Conservation (phyloP, 2,888 invertebrate genomes). For the Pheosia gnoma region DNA sequence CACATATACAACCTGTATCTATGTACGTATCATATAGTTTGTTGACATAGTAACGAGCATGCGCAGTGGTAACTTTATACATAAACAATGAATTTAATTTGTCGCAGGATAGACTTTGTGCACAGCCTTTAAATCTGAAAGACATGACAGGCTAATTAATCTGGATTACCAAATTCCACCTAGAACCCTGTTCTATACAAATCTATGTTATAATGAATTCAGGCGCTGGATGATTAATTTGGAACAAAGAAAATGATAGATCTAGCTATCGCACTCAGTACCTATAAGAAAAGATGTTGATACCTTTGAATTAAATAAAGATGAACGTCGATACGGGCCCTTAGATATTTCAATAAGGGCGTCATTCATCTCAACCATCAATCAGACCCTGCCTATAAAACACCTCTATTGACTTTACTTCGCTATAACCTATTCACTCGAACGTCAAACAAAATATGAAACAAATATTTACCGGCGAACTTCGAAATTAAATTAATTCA, state of each 20-base stretch:
- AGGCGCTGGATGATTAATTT: background rate
- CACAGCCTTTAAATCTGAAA: slow-evolving; percentile 23
- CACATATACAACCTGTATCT: slow-evolving; percentile 31
- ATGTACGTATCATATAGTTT: slow-evolving; percentile 47
- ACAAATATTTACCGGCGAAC: slow-evolving; percentile 46
- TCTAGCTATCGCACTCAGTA: slow-evolving; percentile 11
- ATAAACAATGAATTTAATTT: slow-evolving; percentile 75
- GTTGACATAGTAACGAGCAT: slow-evolving; percentile 78
- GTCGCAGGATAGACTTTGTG: slow-evolving; percentile 39
- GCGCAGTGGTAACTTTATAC: slow-evolving; percentile 68
- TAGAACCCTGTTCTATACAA: background rate
- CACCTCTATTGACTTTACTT: slow-evolving; percentile 19
- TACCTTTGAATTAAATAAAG: slow-evolving; percentile 15
- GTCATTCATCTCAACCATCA: slow-evolving; percentile 22
- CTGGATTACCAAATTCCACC: slow-evolving; percentile 12
- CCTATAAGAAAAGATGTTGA: slow-evolving; percentile 12
- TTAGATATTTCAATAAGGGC: slow-evolving; percentile 24
- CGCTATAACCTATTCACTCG: slow-evolving; percentile 25
- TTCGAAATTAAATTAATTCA: slow-evolving; percentile 48
- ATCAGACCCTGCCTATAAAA: slow-evolving; percentile 11
- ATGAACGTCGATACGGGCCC: slow-evolving; percentile 22
- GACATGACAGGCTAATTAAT: slow-evolving; percentile 25
- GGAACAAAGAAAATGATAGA: slow-evolving; percentile 17
- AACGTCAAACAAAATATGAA: slow-evolving; percentile 20
- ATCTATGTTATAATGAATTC: background rate